A percentile compares a stretch with the other conserved stretches of the same genome.
Conservation (phyloP, 2,797 vertebrate genomes). For the Notolabrus celidotus region DNA sequence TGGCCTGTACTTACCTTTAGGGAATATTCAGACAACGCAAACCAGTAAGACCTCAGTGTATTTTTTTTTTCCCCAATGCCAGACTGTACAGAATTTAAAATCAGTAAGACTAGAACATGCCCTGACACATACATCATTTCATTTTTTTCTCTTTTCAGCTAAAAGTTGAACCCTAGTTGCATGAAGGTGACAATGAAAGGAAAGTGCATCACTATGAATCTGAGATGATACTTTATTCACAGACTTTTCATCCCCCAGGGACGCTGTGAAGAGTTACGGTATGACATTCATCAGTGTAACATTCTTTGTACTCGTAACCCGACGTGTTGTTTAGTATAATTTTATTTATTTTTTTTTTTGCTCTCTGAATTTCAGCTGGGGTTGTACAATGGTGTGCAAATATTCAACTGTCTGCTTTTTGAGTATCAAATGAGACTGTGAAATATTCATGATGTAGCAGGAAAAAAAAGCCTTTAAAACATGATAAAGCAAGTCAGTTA, state of each 20-base stretch:
- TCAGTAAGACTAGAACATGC: background rate
- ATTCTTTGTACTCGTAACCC: slow-evolving; percentile 35
- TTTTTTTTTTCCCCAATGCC: slow-evolving; percentile 3
- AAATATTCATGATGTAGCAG: background rate
- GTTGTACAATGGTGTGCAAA: slow-evolving; percentile 15
- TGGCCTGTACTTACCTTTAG: background rate
- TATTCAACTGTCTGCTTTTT: slow-evolving; percentile 1
- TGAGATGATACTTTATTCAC: slow-evolving; percentile 58
- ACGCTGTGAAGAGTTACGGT: slow-evolving; percentile 44
- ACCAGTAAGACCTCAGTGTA: background rate
- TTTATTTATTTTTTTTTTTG: slow-evolving; percentile 30
- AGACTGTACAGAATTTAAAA: slow-evolving; percentile 17
- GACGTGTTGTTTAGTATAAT: slow-evolving; percentile 34
- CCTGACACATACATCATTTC: slow-evolving; percentile 29
- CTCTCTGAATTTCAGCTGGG: slow-evolving; percentile 30
- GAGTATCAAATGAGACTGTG: slow-evolving; percentile 3
- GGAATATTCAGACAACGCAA: background rate
- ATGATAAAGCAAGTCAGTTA: background rate
- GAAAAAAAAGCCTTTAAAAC: slow-evolving; percentile 2
- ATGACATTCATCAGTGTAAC: slow-evolving; percentile 36
- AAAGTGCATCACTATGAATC: slow-evolving; percentile 39
- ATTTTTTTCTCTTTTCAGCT: slow-evolving; percentile 30
- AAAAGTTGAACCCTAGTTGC: slow-evolving; percentile 36
- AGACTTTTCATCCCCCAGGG: slow-evolving; percentile 45
- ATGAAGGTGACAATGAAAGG: slow-evolving; percentile 61